Evolutionary conservation across 37 sponge, comb jelly and placozoan genomes (phyloP).

Genomic region (Axinella damicornis): DNA sequence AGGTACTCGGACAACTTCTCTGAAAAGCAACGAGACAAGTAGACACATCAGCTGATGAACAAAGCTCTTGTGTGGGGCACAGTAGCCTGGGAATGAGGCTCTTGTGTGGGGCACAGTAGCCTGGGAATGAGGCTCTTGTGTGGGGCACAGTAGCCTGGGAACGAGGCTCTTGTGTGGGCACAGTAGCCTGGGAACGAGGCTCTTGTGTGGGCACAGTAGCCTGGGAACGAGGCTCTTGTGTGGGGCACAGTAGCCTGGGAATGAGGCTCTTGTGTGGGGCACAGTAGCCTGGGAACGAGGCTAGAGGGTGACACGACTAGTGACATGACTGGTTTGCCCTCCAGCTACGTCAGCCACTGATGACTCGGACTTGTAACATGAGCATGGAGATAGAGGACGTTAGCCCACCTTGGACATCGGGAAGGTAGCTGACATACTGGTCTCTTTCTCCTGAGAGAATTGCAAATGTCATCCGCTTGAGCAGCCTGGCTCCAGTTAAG

Average conservation of each 20-base stretch:
- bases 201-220: too few relatives aligned
- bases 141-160: too few relatives aligned
- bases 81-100: too few relatives aligned
- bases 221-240: too few relatives aligned
- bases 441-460: slow-evolving; percentile 64
- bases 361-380: neutral
- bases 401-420: slow-evolving; percentile 73
- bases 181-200: too few relatives aligned
- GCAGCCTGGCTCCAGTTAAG: slow-evolving; percentile 27
- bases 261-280: too few relatives aligned
- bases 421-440: slow-evolving; percentile 68
- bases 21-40: neutral
- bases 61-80: too few relatives aligned
- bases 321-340: neutral
- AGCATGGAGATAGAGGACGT: neutral
- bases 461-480: slow-evolving; percentile 82
- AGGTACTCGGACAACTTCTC: slow-evolving; percentile 60
- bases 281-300: neutral
- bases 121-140: too few relatives aligned
- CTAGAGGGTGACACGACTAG: neutral
- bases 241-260: too few relatives aligned
- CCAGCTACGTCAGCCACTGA: neutral
- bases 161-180: too few relatives aligned
- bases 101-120: too few relatives aligned
- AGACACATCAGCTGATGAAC: neutral